phyloP scores from a whole-genome alignment of 2,888 invertebrate species.

The Spialia ferax region DNA sequence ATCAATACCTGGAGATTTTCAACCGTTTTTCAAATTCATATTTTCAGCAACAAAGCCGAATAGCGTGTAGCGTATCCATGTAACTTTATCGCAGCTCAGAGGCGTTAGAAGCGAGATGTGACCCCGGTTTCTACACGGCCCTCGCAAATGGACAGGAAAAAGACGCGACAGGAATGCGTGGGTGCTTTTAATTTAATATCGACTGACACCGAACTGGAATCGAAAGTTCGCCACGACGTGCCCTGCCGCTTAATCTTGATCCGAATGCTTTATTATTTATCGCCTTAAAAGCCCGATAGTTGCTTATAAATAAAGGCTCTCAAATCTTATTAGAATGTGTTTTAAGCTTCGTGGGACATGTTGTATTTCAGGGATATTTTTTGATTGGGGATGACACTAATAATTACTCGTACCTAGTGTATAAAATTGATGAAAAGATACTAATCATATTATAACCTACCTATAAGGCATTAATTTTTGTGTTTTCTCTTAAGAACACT shows the following conservation, averaged over 20 bases:
- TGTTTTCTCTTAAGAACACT: no score
- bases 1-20: neutral
- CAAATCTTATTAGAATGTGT: neutral
- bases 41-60: neutral
- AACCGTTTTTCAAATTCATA: neutral
- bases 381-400: no score
- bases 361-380: no score
- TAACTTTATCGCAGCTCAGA: conserved; percentile 54
- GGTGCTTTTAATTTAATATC: conserved; percentile 86
- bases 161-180: conserved; percentile 84
- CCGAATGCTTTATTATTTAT: conserved; percentile 73
- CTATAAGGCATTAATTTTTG: no score
- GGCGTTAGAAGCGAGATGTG: conserved; percentile 75
- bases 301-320: conserved; percentile 39
- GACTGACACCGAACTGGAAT: conserved; percentile 85
- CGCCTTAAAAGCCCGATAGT: conserved; percentile 53
- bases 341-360: no score
- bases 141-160: conserved; percentile 87
- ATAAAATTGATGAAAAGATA: no score
- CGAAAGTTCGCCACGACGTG: conserved; percentile 82
- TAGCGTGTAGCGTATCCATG: conserved; percentile 59
- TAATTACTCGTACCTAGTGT: no score
- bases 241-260: conserved; percentile 71
- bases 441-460: no score
- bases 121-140: conserved; percentile 82